These are phyloP conservation scores for Epicauta chinensis DNA, from an alignment of 1,140 invertebrate genomes.

Conservation along the genomic window DNA sequence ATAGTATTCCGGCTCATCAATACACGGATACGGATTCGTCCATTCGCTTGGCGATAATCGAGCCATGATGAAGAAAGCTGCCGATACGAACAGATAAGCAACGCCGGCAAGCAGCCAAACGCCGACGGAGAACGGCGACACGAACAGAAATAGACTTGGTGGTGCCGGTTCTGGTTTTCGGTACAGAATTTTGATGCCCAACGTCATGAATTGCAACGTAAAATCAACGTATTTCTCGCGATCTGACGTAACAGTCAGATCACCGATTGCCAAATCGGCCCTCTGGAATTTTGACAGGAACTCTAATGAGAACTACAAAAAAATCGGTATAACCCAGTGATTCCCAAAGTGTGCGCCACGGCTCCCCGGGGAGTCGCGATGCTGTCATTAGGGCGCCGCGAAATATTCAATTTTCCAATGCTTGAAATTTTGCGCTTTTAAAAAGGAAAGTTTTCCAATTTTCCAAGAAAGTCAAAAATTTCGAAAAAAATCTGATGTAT, in stretches of 20 bases:
- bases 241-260: conserved; percentile 80
- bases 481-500: no score
- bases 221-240: conserved; percentile 86
- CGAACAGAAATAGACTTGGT: conserved; percentile 71
- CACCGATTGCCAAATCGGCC: conserved; percentile 72
- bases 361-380: no score
- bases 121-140: conserved; percentile 67
- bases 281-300: conserved; percentile 16
- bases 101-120: conserved; percentile 73
- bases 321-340: no score
- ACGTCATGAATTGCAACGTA: conserved; percentile 82
- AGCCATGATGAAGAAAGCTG: conserved; percentile 67
- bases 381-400: no score
- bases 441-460: no score
- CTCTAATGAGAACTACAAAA: background rate
- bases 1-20: conserved; percentile 57
- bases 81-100: conserved; percentile 66
- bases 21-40: conserved; percentile 69
- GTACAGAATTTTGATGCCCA: conserved; percentile 69
- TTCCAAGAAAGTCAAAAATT: no score
- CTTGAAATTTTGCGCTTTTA: no score
- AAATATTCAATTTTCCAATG: no score
- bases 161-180: conserved; percentile 62
- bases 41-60: conserved; percentile 68
- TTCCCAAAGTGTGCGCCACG: no score